These are phyloP conservation scores for Lepus townsendii DNA, from an alignment of 2,797 vertebrate genomes.

Conservation along the genomic window DNA sequence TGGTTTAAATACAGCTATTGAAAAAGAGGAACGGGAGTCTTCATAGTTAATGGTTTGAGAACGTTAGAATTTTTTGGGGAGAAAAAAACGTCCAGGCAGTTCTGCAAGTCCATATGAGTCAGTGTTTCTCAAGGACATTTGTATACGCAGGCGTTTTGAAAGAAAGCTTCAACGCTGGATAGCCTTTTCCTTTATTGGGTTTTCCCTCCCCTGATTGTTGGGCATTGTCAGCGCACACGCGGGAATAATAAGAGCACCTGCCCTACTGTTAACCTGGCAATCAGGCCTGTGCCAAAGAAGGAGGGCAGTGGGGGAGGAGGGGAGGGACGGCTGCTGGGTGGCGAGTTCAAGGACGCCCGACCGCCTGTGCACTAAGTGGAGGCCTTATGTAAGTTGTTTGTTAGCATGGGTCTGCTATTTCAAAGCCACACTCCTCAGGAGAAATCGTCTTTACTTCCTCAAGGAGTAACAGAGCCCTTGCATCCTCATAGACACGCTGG, in stretches of 20 bases:
- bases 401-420: background rate
- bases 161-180: background rate
- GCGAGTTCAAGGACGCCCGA: background rate
- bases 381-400: background rate
- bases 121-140: slow-evolving; percentile 32
- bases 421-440: background rate
- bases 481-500: too few species aligned
- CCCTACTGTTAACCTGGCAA: background rate
- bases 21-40: background rate
- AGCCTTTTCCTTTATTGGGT: background rate
- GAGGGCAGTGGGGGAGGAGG: background rate
- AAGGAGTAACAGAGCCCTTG: background rate
- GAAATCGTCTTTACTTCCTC: background rate
- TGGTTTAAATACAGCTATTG: slow-evolving; percentile 26
- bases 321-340: background rate
- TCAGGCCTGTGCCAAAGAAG: background rate
- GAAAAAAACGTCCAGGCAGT: background rate
- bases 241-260: background rate
- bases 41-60: background rate
- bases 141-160: background rate
- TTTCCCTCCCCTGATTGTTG: background rate
- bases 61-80: background rate
- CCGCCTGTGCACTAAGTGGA: background rate
- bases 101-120: background rate
- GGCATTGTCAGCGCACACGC: background rate